Evolutionary conservation across 2,113 vertebrate genomes (phyloP), one percentile per base, ranked within the genome.

Genomic region (Oxyura jamaicensis): DNA sequence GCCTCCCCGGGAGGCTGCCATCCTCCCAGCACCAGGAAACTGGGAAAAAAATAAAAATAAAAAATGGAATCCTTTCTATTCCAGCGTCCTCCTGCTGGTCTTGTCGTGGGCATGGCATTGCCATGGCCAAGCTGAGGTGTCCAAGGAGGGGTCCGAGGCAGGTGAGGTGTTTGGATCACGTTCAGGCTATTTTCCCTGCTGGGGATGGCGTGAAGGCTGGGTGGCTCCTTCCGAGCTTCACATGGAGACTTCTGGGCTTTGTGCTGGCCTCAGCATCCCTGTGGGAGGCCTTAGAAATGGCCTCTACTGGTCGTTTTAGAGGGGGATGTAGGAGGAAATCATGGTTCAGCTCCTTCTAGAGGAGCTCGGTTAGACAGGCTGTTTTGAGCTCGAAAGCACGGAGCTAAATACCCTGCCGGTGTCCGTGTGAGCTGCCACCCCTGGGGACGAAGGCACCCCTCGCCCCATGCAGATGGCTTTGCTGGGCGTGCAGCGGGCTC

Each of bases 301-400:
- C 33, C 50, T 10, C 9, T 5, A 6, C 39, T 23, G 35, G 23
- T 19, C 60, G 19, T 58, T 78, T 59, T 55, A 7, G 55, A 69
- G 36, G 18, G 25, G 29, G 35, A 20, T 0, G 0, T 4, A 52
- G 62, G 52, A 69, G 55, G 39, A 48, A n/a, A 23, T 33, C 41
- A 35, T 6, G 8, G 58, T 35, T 80, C 63, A 48, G 42, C 26
- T 78, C 74, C 74, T 90, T 25, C 13, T 22, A 21, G 69, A 81
- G 36, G 2, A 91, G 16, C 41, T 83, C 7, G 9, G 25, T 52
- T 62, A 90, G 86, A 59, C 73, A 80, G 73, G 59, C 23, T 66
- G 50, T 66, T 86, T 91, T 81, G 86, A 84, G 78, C 78, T 76
- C 53, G 58, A 83, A 67, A 92, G 52, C 77, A 71, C 52, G 46